Evolutionary conservation across 1,140 invertebrate genomes (phyloP), one percentile per base, ranked within the genome.

Genomic region (Rhopalosiphum padi): DNA sequence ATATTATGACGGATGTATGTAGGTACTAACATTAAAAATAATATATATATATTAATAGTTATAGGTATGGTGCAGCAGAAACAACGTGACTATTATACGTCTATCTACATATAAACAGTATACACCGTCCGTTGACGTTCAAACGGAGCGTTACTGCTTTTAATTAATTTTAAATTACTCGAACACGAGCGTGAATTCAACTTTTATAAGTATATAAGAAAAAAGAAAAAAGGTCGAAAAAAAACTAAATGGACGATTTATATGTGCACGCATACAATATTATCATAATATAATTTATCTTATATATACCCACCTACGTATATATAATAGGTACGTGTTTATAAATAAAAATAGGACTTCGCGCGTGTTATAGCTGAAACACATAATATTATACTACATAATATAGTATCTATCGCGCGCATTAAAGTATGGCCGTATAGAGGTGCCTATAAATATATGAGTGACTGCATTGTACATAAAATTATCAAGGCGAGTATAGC

Each of bases 81-180:
- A 87, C 46, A 87, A 87, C 46, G 86, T 51, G 86, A 88, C 86
- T 51, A 18, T n/a, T 51, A 25, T 37, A 41, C 35, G n/a, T n/a
- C 48, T 55, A n/a, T 51, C 48, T 51, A 41, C 41, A 41, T 41
- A 41, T 41, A 41, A 41, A 41, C 41, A 41, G 3, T 41, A 51
- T 25, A 8, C 86, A 22, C 86, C 86, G 43, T 87, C 41, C 48
- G 87, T 89, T 53, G 87, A 53, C 51, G 22, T 89, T 89, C 8
- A 89, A 89, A 89, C 35, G 51, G 35, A 89, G 35, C 51, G 35
- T 89, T 55, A 37, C 88, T n/a, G 88, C 21, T 55, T 89, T 53
- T 41, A 55, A 89, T 89, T 89, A 89, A 89, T 37, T 89, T 55
- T 55, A 89, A 89, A 89, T 55, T 37, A 55, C 48, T 89, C 88